These are phyloP conservation scores for Anastrepha obliqua DNA, from an alignment of 1,140 invertebrate genomes.

Conservation along the genomic window DNA sequence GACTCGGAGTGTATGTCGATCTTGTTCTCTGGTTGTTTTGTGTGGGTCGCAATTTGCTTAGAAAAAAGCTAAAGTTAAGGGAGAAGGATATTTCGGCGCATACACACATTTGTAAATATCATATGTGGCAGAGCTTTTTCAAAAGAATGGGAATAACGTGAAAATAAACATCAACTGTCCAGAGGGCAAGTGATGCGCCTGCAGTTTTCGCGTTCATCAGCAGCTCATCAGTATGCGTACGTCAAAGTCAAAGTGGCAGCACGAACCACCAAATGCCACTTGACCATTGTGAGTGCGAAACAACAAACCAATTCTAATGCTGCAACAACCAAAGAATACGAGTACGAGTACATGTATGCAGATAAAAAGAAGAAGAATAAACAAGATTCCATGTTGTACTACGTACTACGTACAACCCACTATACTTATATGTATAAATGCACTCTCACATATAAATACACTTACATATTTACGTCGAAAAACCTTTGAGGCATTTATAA, in stretches of 20 bases:
- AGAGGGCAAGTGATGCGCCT: too few species aligned
- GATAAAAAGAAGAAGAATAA: neutral
- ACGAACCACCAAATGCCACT: neutral
- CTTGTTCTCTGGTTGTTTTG: too few species aligned
- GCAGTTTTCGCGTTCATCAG: too few species aligned
- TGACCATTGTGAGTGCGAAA: neutral
- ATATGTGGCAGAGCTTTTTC: too few species aligned
- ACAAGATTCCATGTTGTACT: neutral
- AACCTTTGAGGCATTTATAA: neutral
- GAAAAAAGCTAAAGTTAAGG: too few species aligned
- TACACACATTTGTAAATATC: too few species aligned
- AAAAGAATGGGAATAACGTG: too few species aligned
- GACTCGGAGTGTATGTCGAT: too few species aligned
- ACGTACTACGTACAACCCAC: too few species aligned
- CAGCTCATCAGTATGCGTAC: neutral
- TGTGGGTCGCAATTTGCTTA: too few species aligned
- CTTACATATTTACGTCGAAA: neutral
- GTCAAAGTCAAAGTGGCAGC: slow-evolving; percentile 10
- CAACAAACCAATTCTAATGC: neutral
- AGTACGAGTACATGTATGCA: neutral
- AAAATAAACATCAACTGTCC: too few species aligned
- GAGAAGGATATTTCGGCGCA: too few species aligned
- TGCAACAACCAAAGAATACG: neutral
- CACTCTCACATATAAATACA: neutral
- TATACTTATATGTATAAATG: neutral